Evolutionary conservation across 2,113 vertebrate genomes (phyloP), one percentile per base, ranked within the genome.

Genomic region (Brachypteracias leptosomus): DNA sequence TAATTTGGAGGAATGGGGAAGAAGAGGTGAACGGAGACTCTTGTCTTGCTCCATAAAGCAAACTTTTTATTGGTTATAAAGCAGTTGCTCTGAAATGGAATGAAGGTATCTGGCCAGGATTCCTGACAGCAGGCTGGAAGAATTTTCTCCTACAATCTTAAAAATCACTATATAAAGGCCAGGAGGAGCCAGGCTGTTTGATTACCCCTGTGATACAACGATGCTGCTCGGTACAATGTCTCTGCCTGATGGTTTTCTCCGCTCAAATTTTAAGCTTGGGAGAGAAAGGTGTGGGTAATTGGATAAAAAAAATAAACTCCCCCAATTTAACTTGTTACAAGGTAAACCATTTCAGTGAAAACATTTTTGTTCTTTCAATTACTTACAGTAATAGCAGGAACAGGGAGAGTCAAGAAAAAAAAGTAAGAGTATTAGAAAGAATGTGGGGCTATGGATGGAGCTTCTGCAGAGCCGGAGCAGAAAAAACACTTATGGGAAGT

Each of bases 341-440:
- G 70, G 71, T 83, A 95, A 94, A 90, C 9, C 10, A 13, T 33
- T 78, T 65, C 88, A 87, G 87, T 75, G 77, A 67, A 85, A 88
- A 91, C 74, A 88, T 88, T 91, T 42, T 76, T 80, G 90, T 85
- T 76, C 42, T 96, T 96, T 73, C 46, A 86, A 65, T 95, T 91
- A 93, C 89, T 97, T 97, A 87, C 88, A 96, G 85, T 87, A 97
- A 83, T 47, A 89, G 59, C 74, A 94, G 83, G 77, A 90, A 71
- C 68, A 85, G 61, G 55, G 47, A 70, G 89, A 94, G 81, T 89
- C 88, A 91, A 95, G 94, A 44, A 94, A 91, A 96, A 81, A 90
- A 49, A 57, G 18, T 18, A 77, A 85, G 38, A 91, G 62, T 74
- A 94, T 96, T 90, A 93, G 90, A 89, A 96, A 88, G 70, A 92